Evolutionary conservation across 1,140 invertebrate genomes (phyloP), one percentile per base, ranked within the genome.

Genomic region (Rhopalosiphum maidis): DNA sequence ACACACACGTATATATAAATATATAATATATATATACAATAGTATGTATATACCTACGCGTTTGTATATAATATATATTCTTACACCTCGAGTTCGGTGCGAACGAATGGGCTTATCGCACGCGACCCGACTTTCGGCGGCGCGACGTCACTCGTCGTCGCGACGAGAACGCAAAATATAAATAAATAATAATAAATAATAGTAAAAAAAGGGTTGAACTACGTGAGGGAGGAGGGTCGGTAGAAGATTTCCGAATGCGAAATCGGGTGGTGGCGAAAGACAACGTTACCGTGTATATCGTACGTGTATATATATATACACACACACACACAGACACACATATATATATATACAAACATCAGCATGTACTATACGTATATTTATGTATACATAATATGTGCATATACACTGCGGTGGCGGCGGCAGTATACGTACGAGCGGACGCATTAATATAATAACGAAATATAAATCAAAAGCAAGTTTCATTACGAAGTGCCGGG

Each of bases 361-460:
- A 8, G 30, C 15, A n/a, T 68, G 11, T 68, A 68, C 60, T 77
- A n/a, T 77, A n/a, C 18, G 60, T 77, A 77, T 77, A 77, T 77
- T n/a, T 77, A 77, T 77, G 4, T 41, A 86, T 86, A 86, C 25
- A 86, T 21, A 46, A 43, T 86, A 86, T 35, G 89, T 77, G 60
- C 60, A 18, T 77, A 77, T 77, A 77, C 15, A 41, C 35, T 23
- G 89, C 37, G 87, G 87, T 21, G 90, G 90, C 25, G 60, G 60
- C 60, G 90, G 68, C 46, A 46, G 87, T 54, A 51, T 89, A 89
- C 91, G 91, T 93, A 93, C 91, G 91, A 93, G 82, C 91, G 91
- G 91, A 93, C 91, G 91, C 91, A 86, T 93, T 93, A 93, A 93
- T 93, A 93, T 93, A 93, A 93, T 93, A 93, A 93, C 91, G 91